These are phyloP conservation scores for Metopolophium dirhodum DNA, from an alignment of 1,140 invertebrate species.

Conservation along the genomic window DNA sequence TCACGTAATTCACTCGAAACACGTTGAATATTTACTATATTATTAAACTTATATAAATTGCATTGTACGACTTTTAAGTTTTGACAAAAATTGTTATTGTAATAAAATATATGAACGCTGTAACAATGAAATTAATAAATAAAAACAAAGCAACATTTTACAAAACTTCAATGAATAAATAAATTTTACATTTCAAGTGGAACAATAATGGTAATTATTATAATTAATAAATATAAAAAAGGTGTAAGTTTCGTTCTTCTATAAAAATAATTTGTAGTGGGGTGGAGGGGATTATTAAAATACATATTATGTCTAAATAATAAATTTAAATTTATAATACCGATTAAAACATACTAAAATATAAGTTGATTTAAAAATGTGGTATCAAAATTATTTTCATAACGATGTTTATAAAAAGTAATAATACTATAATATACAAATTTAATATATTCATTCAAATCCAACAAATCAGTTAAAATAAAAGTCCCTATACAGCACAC, in stretches of 20 bases:
- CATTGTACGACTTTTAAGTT: background rate
- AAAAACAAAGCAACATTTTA: background rate
- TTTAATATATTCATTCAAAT: background rate
- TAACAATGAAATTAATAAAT: background rate
- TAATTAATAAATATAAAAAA: background rate
- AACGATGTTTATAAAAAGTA: background rate
- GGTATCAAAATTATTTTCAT: background rate
- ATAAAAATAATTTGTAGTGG: background rate
- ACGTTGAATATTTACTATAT: background rate
- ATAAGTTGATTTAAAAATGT: background rate
- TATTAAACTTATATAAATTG: background rate
- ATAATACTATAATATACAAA: background rate
- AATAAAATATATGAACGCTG: background rate
- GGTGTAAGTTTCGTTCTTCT: background rate
- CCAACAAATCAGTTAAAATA: background rate
- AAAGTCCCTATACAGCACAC: background rate
- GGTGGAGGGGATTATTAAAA: background rate
- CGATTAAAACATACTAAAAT: background rate
- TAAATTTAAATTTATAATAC: background rate
- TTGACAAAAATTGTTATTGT: background rate
- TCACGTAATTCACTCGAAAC: background rate
- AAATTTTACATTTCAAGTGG: background rate
- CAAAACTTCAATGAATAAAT: background rate
- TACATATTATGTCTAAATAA: background rate
- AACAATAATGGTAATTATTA: background rate